Percentiles rank a stretch among this genome's conserved stretches.
Evolutionary conservation across 2,888 invertebrate species (phyloP).

Genomic region (Branchinecta sandiegonensis): DNA sequence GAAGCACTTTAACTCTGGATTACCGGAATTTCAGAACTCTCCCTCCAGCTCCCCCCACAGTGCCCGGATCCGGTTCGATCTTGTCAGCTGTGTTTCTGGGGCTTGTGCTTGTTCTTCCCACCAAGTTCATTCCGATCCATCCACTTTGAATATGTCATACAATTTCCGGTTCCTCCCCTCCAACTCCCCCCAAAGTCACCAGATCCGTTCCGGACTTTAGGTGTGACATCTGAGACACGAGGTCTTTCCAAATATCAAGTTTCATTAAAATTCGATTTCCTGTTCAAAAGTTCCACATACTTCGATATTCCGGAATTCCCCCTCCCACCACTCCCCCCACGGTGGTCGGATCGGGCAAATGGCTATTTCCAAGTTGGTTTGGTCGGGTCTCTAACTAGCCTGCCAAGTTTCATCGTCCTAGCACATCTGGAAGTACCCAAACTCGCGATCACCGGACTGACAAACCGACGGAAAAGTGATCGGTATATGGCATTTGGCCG

Average conservation of each 20-base stretch:
- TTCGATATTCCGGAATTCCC: not conserved
- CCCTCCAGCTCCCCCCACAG: not conserved
- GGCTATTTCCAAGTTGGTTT: not conserved
- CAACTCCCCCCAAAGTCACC: not conserved
- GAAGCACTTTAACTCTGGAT: not conserved
- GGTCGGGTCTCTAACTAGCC: no score
- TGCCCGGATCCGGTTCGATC: not conserved
- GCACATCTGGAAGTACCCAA: no score
- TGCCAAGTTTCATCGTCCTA: no score
- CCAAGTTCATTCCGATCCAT: not conserved
- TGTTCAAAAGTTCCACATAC: not conserved
- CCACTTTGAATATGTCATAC: not conserved
- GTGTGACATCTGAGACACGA: not conserved
- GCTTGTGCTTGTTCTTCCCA: not conserved
- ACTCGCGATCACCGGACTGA: no score
- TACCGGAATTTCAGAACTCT: not conserved
- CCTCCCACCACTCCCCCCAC: not conserved
- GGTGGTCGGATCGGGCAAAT: not conserved
- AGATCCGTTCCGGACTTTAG: no score
- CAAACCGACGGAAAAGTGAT: no score
- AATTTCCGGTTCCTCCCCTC: conserved; percentile 7
- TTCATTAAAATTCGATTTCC: not conserved
- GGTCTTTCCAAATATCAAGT: not conserved
- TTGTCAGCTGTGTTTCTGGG: not conserved
- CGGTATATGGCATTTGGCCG: no score